Evolutionary conservation across 1,140 invertebrate genomes (phyloP), one percentile per base, ranked within the genome.

Genomic region (Drosophila nikananu): DNA sequence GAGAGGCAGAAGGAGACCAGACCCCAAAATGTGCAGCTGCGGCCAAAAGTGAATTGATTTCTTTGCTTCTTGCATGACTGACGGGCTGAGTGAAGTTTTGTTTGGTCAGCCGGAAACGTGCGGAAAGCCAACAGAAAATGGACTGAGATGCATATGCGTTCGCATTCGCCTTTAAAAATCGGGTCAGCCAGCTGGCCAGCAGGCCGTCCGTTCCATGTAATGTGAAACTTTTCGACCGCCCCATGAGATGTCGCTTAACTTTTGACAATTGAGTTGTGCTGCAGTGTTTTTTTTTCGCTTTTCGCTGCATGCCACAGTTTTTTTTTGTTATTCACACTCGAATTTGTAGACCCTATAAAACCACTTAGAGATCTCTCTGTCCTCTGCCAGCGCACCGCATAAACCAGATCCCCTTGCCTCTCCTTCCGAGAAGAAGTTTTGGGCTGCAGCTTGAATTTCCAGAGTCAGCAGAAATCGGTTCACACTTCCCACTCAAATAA

Each of bases 251-350:
- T 59, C 80, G 58, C 55, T 82, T 46, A 83, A 73, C 64, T 73
- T 77, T 87, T 63, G 75, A 81, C 84, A 84, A 90, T 90, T 90
- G 84, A 87, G 74, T 72, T 89, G 84, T 77, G 72, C 77, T 59
- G 66, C 67, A 65, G 48, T 71, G 71, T 30, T 44, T 62, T 30
- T 39, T 63, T 37, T 12, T 30, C 9, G 9, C 2, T 23, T 81
- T 42, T 39, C 10, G n/a, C 49, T 32, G 55, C 27, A 25, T 23
- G 13, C 62, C 44, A 42, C 13, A 25, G 23, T 62, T 67, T 48
- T 35, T 32, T 37, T 74, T 73, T 55, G 65, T 48, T 55, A 27
- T 75, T 79, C 64, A 68, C 83, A 86, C 71, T 87, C 48, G 52
- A 83, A 77, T 57, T 70, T 81, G 68, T 64, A 60, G 41, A 35